A percentile compares a stretch with the other conserved stretches of the same genome.
Evolutionary conservation across 1,140 invertebrate genomes (phyloP).

Genomic region (Harpegnathos saltator): DNA sequence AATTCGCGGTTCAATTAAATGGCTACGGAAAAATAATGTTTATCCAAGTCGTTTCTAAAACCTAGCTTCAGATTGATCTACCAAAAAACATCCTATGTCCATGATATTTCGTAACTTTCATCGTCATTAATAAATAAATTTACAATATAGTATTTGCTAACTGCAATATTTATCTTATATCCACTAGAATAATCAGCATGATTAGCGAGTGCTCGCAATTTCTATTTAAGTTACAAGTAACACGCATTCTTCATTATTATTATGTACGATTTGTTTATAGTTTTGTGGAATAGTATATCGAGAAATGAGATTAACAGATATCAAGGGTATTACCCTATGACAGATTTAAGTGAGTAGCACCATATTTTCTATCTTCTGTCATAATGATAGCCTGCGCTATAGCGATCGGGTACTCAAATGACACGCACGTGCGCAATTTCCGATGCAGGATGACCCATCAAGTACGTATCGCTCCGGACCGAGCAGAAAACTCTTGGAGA

Average conservation of each 20-base stretch:
- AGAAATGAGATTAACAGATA: not conserved
- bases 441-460: slow-evolving; percentile 70
- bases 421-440: slow-evolving; percentile 48
- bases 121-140: slow-evolving; percentile 13
- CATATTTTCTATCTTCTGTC: slow-evolving; percentile 39
- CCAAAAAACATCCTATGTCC: too few relatives aligned
- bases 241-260: too few relatives aligned
- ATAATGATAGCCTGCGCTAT: slow-evolving; percentile 25
- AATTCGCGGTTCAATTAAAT: not conserved
- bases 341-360: slow-evolving; percentile 43
- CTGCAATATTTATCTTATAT: slow-evolving; percentile 9
- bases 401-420: slow-evolving; percentile 34
- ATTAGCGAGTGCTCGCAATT: slow-evolving; percentile 23
- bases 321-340: slow-evolving; percentile 2
- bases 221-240: not conserved
- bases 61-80: not conserved
- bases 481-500: slow-evolving; percentile 80
- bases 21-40: not conserved
- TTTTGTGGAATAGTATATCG: not conserved
- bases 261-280: not conserved
- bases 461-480: slow-evolving; percentile 76
- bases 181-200: not conserved
- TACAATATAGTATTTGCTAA: not conserved
- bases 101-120: too few relatives aligned
- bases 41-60: not conserved